Base-by-base conservation (phyloP, 2,113 vertebrate genomes). In the Lasiurus borealis region DNA sequence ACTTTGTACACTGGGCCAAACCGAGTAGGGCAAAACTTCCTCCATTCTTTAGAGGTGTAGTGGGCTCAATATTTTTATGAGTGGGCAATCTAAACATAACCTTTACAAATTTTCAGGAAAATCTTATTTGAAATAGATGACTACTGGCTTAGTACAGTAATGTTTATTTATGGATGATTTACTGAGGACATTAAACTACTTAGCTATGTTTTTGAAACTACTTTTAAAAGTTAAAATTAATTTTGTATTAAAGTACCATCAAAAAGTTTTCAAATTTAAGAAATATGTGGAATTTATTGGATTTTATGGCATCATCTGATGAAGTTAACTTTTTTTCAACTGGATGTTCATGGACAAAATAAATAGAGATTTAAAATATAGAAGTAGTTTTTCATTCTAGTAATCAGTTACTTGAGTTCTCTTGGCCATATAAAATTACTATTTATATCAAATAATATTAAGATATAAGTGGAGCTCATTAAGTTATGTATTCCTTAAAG, bases 121-220 rank as follows among this genome's bases (percentile, higher is more conserved):
- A 57, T 52, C 80, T 93, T 14, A 86, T 68, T 93, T 88, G 31
- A 44, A 78, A 21, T 75, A 52, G 12, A 15, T 89, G 48, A 34
- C 23, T 19, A 5, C 44, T 97, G 92, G 62, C 77, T 91, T 85
- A 94, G 90, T 91, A 83, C 81, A 73, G 23, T 97, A 95, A 85
- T 97, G 95, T 96, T 73, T 80, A 25, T 83, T 90, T 96, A 48
- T 95, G 96, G 94, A 96, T 90, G 10, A 19, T 93, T 95, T 75
- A 85, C 31, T 96, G 96, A 97, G 90, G 93, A 97, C 13, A 0
- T 90, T 86, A 94, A 96, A 95, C 97, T 98, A 90, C 78, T 95
- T 97, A 86, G 78, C 76, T 97, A 77, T 97, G 83, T 97, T 29
- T 68, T 93, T 84, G 73, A 71, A 78, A 5, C 36, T 85, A 27